Percentiles rank a stretch among this genome's conserved stretches.
Evolutionary conservation across 2,888 invertebrate genomes (phyloP).

Genomic region (Melanotus villosus): DNA sequence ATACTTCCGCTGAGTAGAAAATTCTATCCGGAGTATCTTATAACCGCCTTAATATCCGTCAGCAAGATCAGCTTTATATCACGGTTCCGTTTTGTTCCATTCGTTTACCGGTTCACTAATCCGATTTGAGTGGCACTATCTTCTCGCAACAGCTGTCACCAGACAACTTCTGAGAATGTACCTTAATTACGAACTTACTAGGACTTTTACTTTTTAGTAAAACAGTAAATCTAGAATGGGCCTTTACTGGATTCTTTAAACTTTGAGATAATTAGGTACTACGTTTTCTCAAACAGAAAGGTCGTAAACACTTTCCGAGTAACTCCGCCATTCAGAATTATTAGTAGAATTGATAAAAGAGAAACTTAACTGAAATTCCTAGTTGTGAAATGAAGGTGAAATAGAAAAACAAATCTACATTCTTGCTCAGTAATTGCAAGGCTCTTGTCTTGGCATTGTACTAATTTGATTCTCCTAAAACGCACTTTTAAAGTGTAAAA

Average conservation of each 20-base stretch:
- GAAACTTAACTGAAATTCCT: too few relatives aligned
- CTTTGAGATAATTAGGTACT: background rate
- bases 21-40: constrained; percentile 42
- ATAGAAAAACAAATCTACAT: too few relatives aligned
- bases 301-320: too few relatives aligned
- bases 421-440: too few relatives aligned
- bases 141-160: constrained; percentile 52
- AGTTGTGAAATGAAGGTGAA: too few relatives aligned
- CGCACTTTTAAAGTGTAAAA: too few relatives aligned
- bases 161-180: constrained; percentile 33
- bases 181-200: constrained; percentile 5
- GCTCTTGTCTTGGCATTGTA: too few relatives aligned
- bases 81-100: constrained; percentile 57
- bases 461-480: too few relatives aligned
- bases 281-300: too few relatives aligned
- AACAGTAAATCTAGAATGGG: background rate
- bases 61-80: constrained; percentile 56
- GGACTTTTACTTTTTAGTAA: background rate
- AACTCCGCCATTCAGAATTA: too few relatives aligned
- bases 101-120: constrained; percentile 60
- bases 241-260: background rate
- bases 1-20: constrained; percentile 32
- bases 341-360: too few relatives aligned
- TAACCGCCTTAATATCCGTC: constrained; percentile 58
- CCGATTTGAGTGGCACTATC: constrained; percentile 58